Evolutionary conservation across 2,113 vertebrate genomes (phyloP).

Genomic region (Spea multiplicata): DNA sequence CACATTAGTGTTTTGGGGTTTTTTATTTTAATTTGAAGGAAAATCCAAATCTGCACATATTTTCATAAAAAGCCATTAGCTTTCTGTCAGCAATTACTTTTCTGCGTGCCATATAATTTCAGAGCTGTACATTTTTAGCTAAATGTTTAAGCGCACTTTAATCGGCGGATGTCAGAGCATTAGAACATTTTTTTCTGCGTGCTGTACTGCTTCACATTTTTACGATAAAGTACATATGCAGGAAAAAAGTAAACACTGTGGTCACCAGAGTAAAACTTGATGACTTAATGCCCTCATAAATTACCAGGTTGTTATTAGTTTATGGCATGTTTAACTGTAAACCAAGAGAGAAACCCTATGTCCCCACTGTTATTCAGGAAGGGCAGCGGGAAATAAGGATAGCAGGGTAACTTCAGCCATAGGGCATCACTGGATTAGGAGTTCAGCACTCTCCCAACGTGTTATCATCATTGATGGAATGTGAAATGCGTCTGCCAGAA

Average conservation of each 20-base stretch:
- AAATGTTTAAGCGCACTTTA: not conserved
- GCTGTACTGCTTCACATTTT: not conserved
- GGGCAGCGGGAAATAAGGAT: no score
- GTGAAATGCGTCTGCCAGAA: no score
- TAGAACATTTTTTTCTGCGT: not conserved
- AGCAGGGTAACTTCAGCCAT: no score
- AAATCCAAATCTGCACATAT: not conserved
- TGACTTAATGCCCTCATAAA: no score
- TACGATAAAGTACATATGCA: not conserved
- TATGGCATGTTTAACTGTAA: no score
- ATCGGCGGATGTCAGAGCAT: not conserved
- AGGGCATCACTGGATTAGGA: no score
- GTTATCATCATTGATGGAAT: no score
- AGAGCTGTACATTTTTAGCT: not conserved
- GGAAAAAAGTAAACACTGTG: not conserved
- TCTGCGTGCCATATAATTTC: not conserved
- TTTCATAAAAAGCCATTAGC: not conserved
- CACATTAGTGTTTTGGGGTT: not conserved
- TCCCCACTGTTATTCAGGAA: no score
- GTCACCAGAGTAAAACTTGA: not conserved
- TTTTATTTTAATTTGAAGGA: not conserved
- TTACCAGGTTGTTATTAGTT: no score
- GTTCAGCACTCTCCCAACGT: no score
- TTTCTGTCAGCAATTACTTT: not conserved
- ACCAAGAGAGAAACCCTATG: no score